Evolutionary conservation across 2,113 vertebrate genomes (phyloP).

Genomic region (Mastomys natalensis): DNA sequence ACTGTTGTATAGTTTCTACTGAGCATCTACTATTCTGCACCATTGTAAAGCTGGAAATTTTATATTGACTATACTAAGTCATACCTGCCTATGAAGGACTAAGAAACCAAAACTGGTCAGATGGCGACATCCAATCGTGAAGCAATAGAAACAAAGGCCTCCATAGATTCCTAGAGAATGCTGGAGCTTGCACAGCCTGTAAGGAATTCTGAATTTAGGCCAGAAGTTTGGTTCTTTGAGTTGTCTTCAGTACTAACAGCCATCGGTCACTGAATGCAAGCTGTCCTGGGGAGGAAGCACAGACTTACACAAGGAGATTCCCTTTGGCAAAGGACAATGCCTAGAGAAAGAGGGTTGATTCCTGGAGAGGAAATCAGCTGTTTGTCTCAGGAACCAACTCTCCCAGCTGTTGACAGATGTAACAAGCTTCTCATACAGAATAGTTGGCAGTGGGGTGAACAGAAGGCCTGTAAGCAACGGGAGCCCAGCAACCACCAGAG

Average conservation of each 20-base stretch:
- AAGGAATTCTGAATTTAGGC: neutral
- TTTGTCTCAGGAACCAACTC: slow-evolving; percentile 35
- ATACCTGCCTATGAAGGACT: neutral
- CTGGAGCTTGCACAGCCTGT: neutral
- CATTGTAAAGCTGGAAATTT: too few species aligned
- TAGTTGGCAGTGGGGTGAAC: neutral
- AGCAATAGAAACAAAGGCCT: neutral
- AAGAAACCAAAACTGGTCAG: neutral
- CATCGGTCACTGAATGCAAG: neutral
- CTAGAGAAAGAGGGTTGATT: slow-evolving; percentile 62
- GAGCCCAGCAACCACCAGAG: neutral
- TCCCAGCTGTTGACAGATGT: slow-evolving; percentile 18
- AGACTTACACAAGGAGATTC: slow-evolving; percentile 14
- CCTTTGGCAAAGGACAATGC: slow-evolving; percentile 28
- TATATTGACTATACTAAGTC: too few species aligned
- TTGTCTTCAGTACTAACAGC: neutral
- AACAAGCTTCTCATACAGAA: slow-evolving; percentile 5
- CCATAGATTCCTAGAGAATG: neutral
- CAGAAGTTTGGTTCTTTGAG: slow-evolving; percentile 6
- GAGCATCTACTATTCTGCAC: too few species aligned
- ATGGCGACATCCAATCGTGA: neutral
- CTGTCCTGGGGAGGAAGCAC: neutral
- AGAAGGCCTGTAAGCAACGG: neutral
- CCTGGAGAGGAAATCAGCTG: slow-evolving; percentile 52
- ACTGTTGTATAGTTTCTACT: too few species aligned